Conservation (phyloP, 2,888 invertebrate species). For the Chaetoderma sp. region DNA sequence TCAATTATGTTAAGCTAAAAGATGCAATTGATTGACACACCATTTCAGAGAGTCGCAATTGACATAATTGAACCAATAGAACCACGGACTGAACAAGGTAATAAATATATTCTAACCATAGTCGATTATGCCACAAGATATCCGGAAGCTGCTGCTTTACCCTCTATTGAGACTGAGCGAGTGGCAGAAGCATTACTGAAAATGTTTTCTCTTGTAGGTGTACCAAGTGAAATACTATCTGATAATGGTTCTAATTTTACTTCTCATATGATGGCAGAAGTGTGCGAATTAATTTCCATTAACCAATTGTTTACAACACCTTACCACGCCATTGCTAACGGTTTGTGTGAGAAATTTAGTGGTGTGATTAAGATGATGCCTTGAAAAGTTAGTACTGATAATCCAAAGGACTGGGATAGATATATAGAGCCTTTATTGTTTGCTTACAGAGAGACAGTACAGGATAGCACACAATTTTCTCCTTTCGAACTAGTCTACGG, state of each 20-base stretch:
- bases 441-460: slow-evolving; percentile 5
- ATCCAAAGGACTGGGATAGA: background rate
- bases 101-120: slow-evolving; percentile 34
- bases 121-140: slow-evolving; percentile 38
- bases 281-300: slow-evolving; percentile 27
- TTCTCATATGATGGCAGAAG: slow-evolving; percentile 30
- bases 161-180: slow-evolving; percentile 24
- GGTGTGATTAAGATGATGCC: slow-evolving; percentile 27
- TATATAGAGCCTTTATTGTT: slow-evolving; percentile 3
- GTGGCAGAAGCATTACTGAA: slow-evolving; percentile 39
- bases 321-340: slow-evolving; percentile 34
- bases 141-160: slow-evolving; percentile 27
- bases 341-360: slow-evolving; percentile 33
- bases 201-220: slow-evolving; percentile 26
- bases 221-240: slow-evolving; percentile 35
- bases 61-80: slow-evolving; percentile 41
- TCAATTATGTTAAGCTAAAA: no score
- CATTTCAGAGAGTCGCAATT: slow-evolving; percentile 37
- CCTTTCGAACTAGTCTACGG: slow-evolving; percentile 41
- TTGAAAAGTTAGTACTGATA: no score
- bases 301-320: slow-evolving; percentile 25
- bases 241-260: slow-evolving; percentile 40
- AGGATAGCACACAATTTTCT: no score
- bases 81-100: slow-evolving; percentile 26
- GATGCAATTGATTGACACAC: slow-evolving; percentile 35